These are phyloP conservation scores for Eunapius fragilis DNA, from an alignment of 37 sponge, comb jelly and placozoan species.

Conservation along the genomic window DNA sequence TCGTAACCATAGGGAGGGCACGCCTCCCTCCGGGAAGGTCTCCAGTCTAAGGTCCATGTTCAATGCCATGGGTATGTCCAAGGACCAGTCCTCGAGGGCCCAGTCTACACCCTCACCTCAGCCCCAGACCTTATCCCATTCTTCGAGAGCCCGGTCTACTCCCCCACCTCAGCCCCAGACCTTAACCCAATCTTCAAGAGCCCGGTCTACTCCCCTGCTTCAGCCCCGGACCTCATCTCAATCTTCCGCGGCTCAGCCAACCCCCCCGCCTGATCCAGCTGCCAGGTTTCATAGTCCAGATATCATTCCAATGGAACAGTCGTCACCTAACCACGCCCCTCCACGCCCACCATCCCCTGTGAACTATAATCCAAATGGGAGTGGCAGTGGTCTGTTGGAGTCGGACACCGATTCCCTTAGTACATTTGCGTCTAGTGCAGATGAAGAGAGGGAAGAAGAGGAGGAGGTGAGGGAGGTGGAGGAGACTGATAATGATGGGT, in stretches of 20 bases:
- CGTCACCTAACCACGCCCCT: conserved; percentile 17
- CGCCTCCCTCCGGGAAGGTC: conserved; percentile 30
- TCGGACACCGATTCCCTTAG: background rate
- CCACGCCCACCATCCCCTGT: conserved; percentile 54
- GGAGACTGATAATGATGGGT: background rate
- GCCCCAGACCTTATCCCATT: background rate
- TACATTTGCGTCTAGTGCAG: background rate
- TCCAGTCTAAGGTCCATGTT: conserved; percentile 38
- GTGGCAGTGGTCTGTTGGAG: background rate
- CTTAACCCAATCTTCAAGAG: background rate
- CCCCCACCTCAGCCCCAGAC: background rate
- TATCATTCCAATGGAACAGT: background rate
- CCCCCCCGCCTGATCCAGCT: background rate
- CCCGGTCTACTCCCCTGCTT: background rate
- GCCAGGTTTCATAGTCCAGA: background rate
- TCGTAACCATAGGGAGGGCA: background rate
- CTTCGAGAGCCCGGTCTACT: background rate
- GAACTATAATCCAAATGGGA: conserved; percentile 7
- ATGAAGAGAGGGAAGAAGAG: background rate
- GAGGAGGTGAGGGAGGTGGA: background rate
- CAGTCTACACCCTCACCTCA: background rate
- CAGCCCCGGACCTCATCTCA: background rate
- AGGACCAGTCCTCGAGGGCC: too few relatives aligned
- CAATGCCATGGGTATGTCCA: conserved; percentile 5
- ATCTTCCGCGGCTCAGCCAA: background rate